These are phyloP conservation scores for Drosophila picticornis DNA, from an alignment of 2,888 invertebrate species.

Conservation along the genomic window DNA sequence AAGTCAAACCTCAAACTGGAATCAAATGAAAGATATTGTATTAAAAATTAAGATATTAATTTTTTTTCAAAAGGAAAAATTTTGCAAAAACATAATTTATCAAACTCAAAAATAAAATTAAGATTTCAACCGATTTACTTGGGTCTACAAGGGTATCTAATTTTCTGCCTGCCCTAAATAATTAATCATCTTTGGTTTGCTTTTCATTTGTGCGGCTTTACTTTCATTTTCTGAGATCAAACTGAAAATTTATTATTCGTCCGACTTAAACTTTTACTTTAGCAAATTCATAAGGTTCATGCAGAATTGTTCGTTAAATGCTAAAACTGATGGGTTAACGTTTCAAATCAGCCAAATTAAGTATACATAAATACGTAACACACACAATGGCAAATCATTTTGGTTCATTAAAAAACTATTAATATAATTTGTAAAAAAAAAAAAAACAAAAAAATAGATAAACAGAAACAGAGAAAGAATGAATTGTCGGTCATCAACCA, in stretches of 20 bases:
- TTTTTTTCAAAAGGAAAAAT: not conserved
- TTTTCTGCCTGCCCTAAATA: not conserved
- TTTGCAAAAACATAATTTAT: no score
- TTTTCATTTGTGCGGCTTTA: not conserved
- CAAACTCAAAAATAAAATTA: not conserved
- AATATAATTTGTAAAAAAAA: conserved; percentile 49
- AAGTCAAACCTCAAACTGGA: not conserved
- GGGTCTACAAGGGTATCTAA: not conserved
- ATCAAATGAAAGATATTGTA: not conserved
- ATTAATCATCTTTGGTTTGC: not conserved
- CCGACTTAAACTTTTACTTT: not conserved
- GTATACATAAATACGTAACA: conserved; percentile 4
- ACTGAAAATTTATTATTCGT: not conserved
- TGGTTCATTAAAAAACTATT: conserved; percentile 58
- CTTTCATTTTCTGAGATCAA: not conserved
- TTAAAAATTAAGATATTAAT: not conserved
- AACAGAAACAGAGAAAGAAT: conserved; percentile 20
- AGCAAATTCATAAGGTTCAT: not conserved
- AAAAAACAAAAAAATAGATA: conserved; percentile 41
- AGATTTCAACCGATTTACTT: not conserved
- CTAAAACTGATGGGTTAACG: not conserved
- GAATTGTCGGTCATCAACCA: conserved; percentile 43
- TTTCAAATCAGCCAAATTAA: conserved; percentile 22
- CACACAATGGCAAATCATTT: conserved; percentile 34
- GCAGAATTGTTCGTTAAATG: not conserved